Evolutionary conservation across 2,113 vertebrate genomes (phyloP), one percentile per base, ranked within the genome.

Genomic region (Macrotus californicus): DNA sequence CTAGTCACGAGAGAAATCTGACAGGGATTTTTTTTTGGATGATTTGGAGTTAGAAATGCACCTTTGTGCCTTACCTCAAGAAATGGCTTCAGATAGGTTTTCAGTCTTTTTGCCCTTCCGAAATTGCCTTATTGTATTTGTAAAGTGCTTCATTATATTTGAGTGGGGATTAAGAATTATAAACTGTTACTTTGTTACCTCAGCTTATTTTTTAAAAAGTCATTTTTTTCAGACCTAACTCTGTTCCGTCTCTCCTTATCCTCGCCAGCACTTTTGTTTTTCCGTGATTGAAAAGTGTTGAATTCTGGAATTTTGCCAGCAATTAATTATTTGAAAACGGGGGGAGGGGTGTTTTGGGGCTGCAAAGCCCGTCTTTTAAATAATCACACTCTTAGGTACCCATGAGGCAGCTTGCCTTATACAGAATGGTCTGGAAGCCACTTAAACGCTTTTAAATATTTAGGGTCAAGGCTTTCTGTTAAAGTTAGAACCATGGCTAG

Each of bases 261-360:
- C 18, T 3, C 69, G 31, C 12, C 22, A 80, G 48, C 70, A 83
- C 43, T 91, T 2, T 75, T 93, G 64, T 89, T 95, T 95, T 92
- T 41, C 22, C 39, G 6, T 73, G 52, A 91, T 59, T 95, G 54
- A 70, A 92, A 94, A 93, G 43, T 95, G 76, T 91, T 91, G 34
- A 91, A 85, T 95, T 93, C 36, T 92, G 93, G 82, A 81, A 43
- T 86, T 94, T 95, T 93, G 77, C 75, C 88, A 94, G 66, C 81
- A 94, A 26, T 94, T 81, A 95, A 89, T 94, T 93, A 4, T 88
- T 94, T 85, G 87, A 84, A 94, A 94, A 67, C 54, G 87, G 46
- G 52, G 43, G 46, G 73, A 87, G 48, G 75, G 72, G 88, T 94
- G 56, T 43, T 88, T 94, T 86, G 64, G 43, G 43, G 34, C 56